phyloP scores from a whole-genome alignment of 2,797 vertebrate species.

The Microctenopoma lineatum region DNA sequence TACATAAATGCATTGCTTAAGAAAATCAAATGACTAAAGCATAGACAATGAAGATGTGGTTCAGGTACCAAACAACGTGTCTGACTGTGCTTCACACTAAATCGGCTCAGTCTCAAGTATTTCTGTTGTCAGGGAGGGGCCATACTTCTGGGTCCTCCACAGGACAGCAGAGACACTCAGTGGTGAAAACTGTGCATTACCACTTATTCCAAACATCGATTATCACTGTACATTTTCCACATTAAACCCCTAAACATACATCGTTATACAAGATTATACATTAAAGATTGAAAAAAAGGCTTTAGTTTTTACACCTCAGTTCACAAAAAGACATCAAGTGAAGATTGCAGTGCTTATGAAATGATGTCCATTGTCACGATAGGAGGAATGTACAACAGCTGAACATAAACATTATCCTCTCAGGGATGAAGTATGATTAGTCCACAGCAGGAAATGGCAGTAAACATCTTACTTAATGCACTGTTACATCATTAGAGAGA shows the following conservation, averaged over 20 bases:
- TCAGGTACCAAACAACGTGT: slow-evolving; percentile 73
- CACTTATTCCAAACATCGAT: slow-evolving; percentile 54
- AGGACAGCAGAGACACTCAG: slow-evolving; percentile 70
- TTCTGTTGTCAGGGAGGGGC: slow-evolving; percentile 66
- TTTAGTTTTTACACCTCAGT: slow-evolving; percentile 55
- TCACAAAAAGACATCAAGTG: slow-evolving; percentile 66
- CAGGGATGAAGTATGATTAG: slow-evolving; percentile 35
- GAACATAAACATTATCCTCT: slow-evolving; percentile 34
- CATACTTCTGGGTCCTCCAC: slow-evolving; percentile 32
- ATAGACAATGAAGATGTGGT: slow-evolving; percentile 64
- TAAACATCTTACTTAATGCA: slow-evolving; percentile 41
- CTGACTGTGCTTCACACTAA: slow-evolving; percentile 63
- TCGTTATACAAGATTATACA: slow-evolving; percentile 52
- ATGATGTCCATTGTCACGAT: slow-evolving; percentile 38
- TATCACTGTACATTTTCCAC: slow-evolving; percentile 61
- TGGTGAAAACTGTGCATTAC: slow-evolving; percentile 69
- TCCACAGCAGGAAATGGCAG: slow-evolving; percentile 46
- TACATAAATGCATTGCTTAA: slow-evolving; percentile 22
- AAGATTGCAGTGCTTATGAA: slow-evolving; percentile 48
- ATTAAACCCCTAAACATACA: slow-evolving; percentile 51
- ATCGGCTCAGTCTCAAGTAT: slow-evolving; percentile 63
- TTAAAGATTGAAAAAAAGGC: slow-evolving; percentile 45
- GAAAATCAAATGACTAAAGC: slow-evolving; percentile 46
- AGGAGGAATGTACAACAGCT: slow-evolving; percentile 58
- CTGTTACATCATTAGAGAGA: slow-evolving; percentile 22